phyloP scores from a whole-genome alignment of 1,140 invertebrate species.

The Drosophila insularis region DNA sequence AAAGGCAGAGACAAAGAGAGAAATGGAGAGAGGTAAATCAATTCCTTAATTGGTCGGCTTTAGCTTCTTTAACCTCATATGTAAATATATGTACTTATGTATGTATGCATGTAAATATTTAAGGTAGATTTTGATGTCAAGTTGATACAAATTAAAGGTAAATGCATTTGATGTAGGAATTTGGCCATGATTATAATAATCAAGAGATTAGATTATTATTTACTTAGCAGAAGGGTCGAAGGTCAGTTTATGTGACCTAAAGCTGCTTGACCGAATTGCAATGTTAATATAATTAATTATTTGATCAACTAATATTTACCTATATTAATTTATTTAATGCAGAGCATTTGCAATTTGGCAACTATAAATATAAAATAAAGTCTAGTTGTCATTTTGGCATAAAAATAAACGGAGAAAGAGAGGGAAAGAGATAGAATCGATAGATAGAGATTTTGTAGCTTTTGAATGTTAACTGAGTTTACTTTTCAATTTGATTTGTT shows the following conservation, averaged over 20 bases:
- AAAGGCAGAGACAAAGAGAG: neutral
- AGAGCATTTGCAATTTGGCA: neutral
- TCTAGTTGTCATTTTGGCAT: neutral
- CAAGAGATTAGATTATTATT: too few species aligned
- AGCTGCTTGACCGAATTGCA: too few species aligned
- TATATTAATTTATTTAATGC: neutral
- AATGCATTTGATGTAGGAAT: too few species aligned
- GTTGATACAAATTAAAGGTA: too few species aligned
- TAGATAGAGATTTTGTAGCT: constrained; percentile 53
- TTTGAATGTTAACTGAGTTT: constrained; percentile 72
- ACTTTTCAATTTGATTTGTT: constrained; percentile 78
- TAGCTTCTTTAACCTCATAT: too few species aligned
- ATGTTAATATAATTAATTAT: too few species aligned
- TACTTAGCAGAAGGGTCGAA: too few species aligned
- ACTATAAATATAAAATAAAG: neutral
- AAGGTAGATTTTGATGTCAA: too few species aligned
- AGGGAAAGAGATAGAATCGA: neutral
- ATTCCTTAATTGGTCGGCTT: neutral
- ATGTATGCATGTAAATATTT: too few species aligned
- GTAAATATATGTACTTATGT: too few species aligned
- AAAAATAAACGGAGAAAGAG: neutral
- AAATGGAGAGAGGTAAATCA: neutral
- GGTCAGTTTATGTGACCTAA: too few species aligned
- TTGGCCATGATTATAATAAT: too few species aligned
- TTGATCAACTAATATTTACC: neutral